Conservation (phyloP, 2,888 invertebrate genomes). For the Agonopterix heracliana region DNA sequence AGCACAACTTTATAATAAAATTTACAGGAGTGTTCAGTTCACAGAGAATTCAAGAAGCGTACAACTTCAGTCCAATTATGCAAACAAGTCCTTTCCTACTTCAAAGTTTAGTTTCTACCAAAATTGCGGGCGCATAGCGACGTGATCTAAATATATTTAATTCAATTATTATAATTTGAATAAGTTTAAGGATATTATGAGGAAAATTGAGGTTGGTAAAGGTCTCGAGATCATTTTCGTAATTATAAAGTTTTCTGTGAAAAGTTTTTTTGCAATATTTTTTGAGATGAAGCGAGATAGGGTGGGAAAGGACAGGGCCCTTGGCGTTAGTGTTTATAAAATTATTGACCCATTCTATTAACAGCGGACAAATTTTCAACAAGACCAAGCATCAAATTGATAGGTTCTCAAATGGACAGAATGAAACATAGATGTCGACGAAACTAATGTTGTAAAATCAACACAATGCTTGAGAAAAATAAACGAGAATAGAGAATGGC, state of each 20-base stretch:
- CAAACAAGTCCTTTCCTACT: constrained; percentile 46
- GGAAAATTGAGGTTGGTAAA: constrained; percentile 19
- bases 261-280: too few relatives aligned
- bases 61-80: constrained; percentile 51
- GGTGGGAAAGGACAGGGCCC: too few relatives aligned
- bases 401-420: too few relatives aligned
- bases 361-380: too few relatives aligned
- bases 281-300: too few relatives aligned
- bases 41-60: constrained; percentile 31
- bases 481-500: too few relatives aligned
- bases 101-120: constrained; percentile 49
- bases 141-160: constrained; percentile 41
- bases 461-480: too few relatives aligned
- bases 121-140: constrained; percentile 39
- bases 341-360: too few relatives aligned
- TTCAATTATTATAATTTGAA: constrained; percentile 40
- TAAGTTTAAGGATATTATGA: constrained; percentile 26
- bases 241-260: background rate
- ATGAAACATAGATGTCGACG: too few relatives aligned
- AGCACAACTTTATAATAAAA: constrained; percentile 36
- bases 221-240: constrained; percentile 1
- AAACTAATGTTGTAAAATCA: too few relatives aligned
- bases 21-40: constrained; percentile 31
- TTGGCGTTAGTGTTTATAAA: too few relatives aligned
- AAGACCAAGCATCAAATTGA: too few relatives aligned